Evolutionary conservation across 2,888 invertebrate species (phyloP).

Genomic region (Amblyteles armatorius): DNA sequence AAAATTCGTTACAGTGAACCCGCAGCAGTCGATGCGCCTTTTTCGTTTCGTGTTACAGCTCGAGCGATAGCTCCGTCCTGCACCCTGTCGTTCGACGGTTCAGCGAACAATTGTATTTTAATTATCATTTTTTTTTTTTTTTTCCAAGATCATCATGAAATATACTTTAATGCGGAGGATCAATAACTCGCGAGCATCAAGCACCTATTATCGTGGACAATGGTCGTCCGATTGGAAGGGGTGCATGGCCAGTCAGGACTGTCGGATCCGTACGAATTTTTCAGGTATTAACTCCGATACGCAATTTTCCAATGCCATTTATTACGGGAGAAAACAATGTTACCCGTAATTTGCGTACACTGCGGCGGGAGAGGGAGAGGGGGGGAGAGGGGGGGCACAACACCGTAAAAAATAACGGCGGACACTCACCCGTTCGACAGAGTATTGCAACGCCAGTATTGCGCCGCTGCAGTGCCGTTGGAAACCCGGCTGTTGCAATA

Average conservation of each 20-base stretch:
- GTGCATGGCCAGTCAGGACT: constrained; percentile 15
- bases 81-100: background rate
- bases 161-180: background rate
- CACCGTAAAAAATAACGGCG: constrained; percentile 67
- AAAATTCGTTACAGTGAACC: too few relatives aligned
- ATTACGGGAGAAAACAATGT: constrained; percentile 71
- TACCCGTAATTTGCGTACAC: constrained; percentile 63
- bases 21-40: too few relatives aligned
- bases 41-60: too few relatives aligned
- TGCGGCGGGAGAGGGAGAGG: background rate
- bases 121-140: background rate
- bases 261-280: constrained; percentile 58
- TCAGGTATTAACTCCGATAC: constrained; percentile 66
- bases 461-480: constrained; percentile 1
- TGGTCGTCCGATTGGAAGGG: constrained; percentile 17
- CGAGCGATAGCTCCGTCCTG: too few relatives aligned
- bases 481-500: constrained; percentile 70
- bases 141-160: background rate
- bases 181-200: constrained; percentile 1
- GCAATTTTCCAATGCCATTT: constrained; percentile 73
- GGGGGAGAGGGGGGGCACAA: constrained; percentile 27
- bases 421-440: constrained; percentile 55
- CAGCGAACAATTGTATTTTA: background rate
- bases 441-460: constrained; percentile 56
- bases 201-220: constrained; percentile 33